A percentile compares a stretch with the other conserved stretches of the same genome.
Evolutionary conservation across 2,888 invertebrate genomes (phyloP).

Genomic region (Morpho achilles): DNA sequence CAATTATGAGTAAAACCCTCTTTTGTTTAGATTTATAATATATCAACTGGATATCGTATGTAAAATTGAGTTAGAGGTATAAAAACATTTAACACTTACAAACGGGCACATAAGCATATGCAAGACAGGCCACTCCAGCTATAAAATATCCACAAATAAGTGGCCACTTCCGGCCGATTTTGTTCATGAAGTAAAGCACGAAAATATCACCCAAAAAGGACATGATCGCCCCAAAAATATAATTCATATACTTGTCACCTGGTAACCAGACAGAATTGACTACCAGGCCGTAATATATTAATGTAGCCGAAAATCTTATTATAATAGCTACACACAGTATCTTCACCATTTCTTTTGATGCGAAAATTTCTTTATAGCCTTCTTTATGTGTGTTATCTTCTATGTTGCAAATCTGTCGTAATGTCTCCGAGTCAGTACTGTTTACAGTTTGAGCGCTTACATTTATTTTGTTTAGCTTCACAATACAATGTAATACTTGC

Average conservation of each 20-base stretch:
- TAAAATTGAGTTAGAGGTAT: background rate
- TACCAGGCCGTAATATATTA: slow-evolving; percentile 62
- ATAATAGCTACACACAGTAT: slow-evolving; percentile 42
- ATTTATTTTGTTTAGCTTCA: slow-evolving; percentile 47
- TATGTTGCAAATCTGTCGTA: slow-evolving; percentile 51
- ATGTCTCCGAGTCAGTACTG: slow-evolving; percentile 37
- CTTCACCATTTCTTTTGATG: slow-evolving; percentile 49
- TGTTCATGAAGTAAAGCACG: slow-evolving; percentile 57
- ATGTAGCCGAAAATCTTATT: slow-evolving; percentile 51
- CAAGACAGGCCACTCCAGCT: slow-evolving; percentile 47
- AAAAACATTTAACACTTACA: slow-evolving; percentile 38
- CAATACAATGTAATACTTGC: slow-evolving; percentile 40
- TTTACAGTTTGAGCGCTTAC: slow-evolving; percentile 43
- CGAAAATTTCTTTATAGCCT: slow-evolving; percentile 41
- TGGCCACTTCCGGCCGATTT: slow-evolving; percentile 53
- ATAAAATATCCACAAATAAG: slow-evolving; percentile 46
- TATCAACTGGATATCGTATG: too few species aligned
- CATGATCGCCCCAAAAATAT: slow-evolving; percentile 55
- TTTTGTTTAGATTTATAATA: too few species aligned
- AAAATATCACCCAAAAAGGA: slow-evolving; percentile 63
- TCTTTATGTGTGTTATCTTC: slow-evolving; percentile 44
- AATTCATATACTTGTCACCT: slow-evolving; percentile 61
- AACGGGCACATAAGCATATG: slow-evolving; percentile 45
- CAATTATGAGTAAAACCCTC: too few species aligned
- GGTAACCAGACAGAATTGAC: slow-evolving; percentile 60